Conservation (phyloP, 2,113 vertebrate genomes). For the Colinus virginianus region DNA sequence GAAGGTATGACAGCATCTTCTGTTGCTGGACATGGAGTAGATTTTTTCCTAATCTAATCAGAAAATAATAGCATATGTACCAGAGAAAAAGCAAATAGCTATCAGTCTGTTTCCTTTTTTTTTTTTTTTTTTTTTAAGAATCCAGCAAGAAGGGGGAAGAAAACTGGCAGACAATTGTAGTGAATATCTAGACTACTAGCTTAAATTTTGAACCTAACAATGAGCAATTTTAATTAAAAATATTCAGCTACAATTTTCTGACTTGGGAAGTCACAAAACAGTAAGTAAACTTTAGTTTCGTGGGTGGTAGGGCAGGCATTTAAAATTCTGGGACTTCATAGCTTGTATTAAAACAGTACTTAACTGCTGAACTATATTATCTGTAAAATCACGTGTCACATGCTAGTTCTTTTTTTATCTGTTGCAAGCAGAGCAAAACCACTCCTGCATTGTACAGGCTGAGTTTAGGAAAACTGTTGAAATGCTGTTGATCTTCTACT, state of each 20-base stretch:
- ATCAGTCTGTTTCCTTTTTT: neutral
- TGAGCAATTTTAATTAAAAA: neutral
- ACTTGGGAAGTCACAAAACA: neutral
- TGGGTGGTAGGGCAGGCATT: neutral
- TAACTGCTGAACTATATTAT: neutral
- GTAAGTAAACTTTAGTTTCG: neutral
- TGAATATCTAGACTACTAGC: neutral
- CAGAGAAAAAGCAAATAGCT: neutral
- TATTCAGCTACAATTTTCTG: neutral
- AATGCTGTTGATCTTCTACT: neutral
- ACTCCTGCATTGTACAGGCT: neutral
- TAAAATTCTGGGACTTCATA: neutral
- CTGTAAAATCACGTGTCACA: neutral
- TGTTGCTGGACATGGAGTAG: neutral
- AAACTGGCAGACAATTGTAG: neutral
- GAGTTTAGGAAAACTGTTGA: neutral
- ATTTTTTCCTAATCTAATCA: neutral
- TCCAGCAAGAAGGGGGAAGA: neutral
- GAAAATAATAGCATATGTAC: neutral
- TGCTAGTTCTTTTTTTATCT: neutral
- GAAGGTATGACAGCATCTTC: neutral
- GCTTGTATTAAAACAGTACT: neutral
- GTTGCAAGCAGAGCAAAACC: neutral
- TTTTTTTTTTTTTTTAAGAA: conserved; percentile 30
- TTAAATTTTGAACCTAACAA: neutral